Conservation (phyloP, 2,113 vertebrate species). For the Cynocephalus volans region DNA sequence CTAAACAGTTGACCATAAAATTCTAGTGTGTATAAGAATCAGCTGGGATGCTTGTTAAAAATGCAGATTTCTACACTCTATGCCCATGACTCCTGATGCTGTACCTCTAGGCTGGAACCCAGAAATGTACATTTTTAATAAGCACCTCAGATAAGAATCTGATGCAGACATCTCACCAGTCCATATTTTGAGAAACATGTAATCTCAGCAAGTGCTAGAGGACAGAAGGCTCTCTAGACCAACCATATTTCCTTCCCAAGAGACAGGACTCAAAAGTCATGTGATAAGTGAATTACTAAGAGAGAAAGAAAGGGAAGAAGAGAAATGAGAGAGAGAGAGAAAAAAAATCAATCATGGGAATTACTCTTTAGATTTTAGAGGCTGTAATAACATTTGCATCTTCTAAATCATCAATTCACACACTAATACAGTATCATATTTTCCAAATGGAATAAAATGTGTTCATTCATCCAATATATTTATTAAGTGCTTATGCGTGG, state of each 20-base stretch:
- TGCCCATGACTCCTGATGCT: neutral
- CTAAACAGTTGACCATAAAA: neutral
- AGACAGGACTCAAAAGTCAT: neutral
- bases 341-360: neutral
- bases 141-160: neutral
- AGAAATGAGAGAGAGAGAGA: neutral
- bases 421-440: neutral
- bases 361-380: constrained; percentile 38
- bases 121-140: neutral
- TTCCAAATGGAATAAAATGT: neutral
- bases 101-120: neutral
- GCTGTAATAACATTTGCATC: neutral
- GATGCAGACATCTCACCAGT: neutral
- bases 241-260: neutral
- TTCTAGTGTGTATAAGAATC: neutral
- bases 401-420: neutral
- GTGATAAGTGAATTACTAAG: neutral
- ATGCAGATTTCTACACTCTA: neutral
- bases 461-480: neutral
- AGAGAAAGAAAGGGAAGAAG: neutral
- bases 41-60: neutral
- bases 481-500: neutral
- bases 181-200: neutral
- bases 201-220: neutral
- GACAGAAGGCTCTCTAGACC: neutral